phyloP scores from a whole-genome alignment of 2,113 vertebrate species.

The Tenrec ecaudatus region DNA sequence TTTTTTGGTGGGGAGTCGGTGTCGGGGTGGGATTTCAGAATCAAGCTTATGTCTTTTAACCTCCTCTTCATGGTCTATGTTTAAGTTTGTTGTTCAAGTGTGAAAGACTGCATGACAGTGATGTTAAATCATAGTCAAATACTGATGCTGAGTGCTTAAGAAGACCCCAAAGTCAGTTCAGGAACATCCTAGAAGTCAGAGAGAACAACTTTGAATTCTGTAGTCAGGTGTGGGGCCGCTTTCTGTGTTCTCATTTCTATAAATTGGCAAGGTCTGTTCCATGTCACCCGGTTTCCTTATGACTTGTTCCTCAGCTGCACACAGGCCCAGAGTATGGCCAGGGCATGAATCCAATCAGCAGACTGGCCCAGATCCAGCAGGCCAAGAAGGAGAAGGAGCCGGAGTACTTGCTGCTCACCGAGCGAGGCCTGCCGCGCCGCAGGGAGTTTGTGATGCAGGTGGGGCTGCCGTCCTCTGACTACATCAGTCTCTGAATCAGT shows the following conservation, averaged over 20 bases:
- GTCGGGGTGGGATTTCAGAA: background rate
- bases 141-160: background rate
- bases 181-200: background rate
- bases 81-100: background rate
- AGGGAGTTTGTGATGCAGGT: conserved; percentile 99
- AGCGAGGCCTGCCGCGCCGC: conserved; percentile 95
- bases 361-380: conserved; percentile 98
- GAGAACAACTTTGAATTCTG: too few species aligned
- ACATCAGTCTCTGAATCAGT: rapidly evolving
- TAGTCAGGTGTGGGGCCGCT: background rate
- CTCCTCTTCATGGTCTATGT: background rate
- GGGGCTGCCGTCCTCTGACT: conserved; percentile 49
- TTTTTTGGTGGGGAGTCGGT: background rate
- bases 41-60: background rate
- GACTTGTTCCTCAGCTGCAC: conserved; percentile 89
- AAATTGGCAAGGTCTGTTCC: too few species aligned
- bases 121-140: background rate
- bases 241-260: too few species aligned
- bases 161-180: conserved; percentile 20
- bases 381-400: conserved; percentile 99
- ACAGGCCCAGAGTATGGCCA: conserved; percentile 97
- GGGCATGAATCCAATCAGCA: conserved; percentile 99
- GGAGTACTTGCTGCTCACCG: conserved; percentile 95
- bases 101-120: background rate
- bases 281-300: background rate